These are phyloP conservation scores for Sialis lutaria DNA, from an alignment of 2,888 invertebrate genomes.

Conservation along the genomic window DNA sequence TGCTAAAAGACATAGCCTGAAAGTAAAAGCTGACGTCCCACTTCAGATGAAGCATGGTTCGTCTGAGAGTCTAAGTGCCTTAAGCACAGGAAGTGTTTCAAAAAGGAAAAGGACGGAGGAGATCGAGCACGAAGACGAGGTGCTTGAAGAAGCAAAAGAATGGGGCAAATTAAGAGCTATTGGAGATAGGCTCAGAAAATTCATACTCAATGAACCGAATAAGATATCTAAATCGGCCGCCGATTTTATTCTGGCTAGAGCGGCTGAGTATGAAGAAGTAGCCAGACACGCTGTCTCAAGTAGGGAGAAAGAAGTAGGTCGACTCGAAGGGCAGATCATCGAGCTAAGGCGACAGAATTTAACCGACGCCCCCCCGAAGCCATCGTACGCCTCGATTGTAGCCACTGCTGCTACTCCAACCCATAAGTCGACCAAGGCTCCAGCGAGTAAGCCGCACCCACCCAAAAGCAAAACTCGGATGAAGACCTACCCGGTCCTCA, in stretches of 20 bases:
- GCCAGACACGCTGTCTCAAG: neutral
- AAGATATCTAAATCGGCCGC: neutral
- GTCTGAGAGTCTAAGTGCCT: neutral
- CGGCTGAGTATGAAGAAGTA: neutral
- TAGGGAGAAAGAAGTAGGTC: neutral
- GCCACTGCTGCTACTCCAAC: no score
- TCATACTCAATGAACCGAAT: neutral
- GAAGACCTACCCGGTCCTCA: no score
- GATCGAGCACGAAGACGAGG: neutral
- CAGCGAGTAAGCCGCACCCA: no score
- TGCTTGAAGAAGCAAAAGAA: neutral
- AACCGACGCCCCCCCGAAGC: neutral
- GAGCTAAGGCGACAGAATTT: neutral
- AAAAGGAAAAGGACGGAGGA: neutral
- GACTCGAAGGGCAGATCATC: neutral
- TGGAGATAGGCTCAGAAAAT: neutral
- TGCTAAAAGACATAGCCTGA: neutral
- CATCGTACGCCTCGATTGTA: no score
- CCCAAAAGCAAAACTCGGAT: no score
- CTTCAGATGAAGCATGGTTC: neutral
- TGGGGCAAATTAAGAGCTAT: neutral
- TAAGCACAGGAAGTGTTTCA: neutral
- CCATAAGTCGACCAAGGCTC: no score
- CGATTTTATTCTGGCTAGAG: neutral
- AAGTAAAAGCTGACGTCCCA: neutral